Conservation (phyloP, 1,140 invertebrate species). For the Lysiphlebus fabarum region DNA sequence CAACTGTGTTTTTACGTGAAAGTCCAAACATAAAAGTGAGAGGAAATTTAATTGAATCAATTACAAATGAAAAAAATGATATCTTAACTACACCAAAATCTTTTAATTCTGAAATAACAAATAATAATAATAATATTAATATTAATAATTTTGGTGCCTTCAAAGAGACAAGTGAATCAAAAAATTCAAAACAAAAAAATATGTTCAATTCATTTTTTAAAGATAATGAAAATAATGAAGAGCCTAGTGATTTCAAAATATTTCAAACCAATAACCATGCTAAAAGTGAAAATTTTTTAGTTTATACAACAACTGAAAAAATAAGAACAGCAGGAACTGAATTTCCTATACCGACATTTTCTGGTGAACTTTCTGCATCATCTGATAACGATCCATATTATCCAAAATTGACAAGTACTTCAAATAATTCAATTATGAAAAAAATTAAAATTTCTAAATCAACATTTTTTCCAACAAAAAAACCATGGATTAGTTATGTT, state of each 20-base stretch:
- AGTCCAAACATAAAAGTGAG: not conserved
- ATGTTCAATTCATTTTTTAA: no score
- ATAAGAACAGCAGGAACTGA: conserved; percentile 35
- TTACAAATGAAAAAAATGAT: not conserved
- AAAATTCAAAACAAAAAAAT: no score
- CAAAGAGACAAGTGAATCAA: no score
- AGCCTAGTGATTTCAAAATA: no score
- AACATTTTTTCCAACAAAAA: conserved; percentile 22
- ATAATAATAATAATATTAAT: no score
- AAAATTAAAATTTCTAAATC: conserved; percentile 8
- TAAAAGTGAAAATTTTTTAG: not conserved
- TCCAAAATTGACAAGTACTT: conserved; percentile 34
- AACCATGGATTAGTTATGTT: conserved; percentile 9
- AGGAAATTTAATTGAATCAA: not conserved
- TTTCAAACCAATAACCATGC: conserved; percentile 20
- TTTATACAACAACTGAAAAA: not conserved
- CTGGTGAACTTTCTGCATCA: conserved; percentile 32
- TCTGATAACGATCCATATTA: conserved; percentile 44
- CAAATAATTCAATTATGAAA: conserved; percentile 35
- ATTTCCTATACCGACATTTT: conserved; percentile 33
- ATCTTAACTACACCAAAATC: no score
- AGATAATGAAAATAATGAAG: no score
- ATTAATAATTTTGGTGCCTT: no score
- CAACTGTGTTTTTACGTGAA: conserved; percentile 33
- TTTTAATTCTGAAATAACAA: no score